These are phyloP conservation scores for Aurelia aurita DNA, from an alignment of 30 jellyfish, hydroid and myxozoan genomes.

Conservation along the genomic window DNA sequence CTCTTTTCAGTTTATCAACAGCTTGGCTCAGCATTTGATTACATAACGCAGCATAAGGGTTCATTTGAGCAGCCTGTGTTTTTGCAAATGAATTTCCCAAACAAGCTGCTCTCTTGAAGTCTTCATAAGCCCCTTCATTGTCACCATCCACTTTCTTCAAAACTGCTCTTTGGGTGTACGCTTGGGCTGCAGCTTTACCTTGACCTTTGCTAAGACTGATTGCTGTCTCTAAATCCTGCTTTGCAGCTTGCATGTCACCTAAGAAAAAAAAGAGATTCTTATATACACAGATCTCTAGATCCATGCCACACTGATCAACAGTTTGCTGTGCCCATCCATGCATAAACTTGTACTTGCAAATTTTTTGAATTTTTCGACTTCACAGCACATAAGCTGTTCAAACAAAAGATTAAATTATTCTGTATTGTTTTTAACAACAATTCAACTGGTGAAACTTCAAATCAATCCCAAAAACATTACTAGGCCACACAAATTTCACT, in stretches of 20 bases:
- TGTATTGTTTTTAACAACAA: too few relatives aligned
- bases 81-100: slow-evolving; percentile 89
- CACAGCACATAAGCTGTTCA: too few relatives aligned
- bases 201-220: slow-evolving; percentile 77
- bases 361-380: too few relatives aligned
- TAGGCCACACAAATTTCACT: too few relatives aligned
- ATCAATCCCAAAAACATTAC: too few relatives aligned
- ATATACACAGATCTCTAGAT: too few relatives aligned
- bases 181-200: slow-evolving; percentile 92
- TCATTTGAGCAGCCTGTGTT: slow-evolving; percentile 71
- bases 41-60: slow-evolving; percentile 97
- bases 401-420: too few relatives aligned
- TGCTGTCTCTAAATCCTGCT: slow-evolving; percentile 77
- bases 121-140: slow-evolving; percentile 78
- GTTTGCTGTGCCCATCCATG: too few relatives aligned
- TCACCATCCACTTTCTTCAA: slow-evolving; percentile 65
- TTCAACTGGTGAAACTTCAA: too few relatives aligned
- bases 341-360: too few relatives aligned
- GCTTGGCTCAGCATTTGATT: slow-evolving; percentile 92
- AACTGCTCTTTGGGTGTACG: slow-evolving; percentile 89
- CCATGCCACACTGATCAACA: too few relatives aligned
- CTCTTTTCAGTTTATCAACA: slow-evolving; percentile 42
- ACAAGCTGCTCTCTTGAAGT: slow-evolving; percentile 80
- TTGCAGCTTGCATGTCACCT: slow-evolving; percentile 83
- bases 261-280: neutral